Evolutionary conservation across 2,888 invertebrate genomes (phyloP).

Genomic region (Mimas tiliae): DNA sequence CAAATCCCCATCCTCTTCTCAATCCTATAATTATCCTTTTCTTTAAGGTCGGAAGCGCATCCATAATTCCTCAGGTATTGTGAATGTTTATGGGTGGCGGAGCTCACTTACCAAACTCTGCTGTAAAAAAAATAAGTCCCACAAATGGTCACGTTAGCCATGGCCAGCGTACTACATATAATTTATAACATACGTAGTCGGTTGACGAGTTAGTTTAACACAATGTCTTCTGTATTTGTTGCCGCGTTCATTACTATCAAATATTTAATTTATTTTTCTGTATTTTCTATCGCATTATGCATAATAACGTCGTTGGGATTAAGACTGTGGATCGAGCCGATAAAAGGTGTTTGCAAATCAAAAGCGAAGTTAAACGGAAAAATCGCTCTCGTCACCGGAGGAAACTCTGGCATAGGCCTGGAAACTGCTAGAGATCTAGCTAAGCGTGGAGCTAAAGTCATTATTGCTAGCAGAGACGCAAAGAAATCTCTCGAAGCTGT

Average conservation of each 20-base stretch:
- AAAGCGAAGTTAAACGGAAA: slow-evolving; percentile 75
- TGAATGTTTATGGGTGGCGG: no score
- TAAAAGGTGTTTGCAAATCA: slow-evolving; percentile 57
- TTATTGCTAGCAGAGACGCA: slow-evolving; percentile 91
- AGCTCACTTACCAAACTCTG: no score
- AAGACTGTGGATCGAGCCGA: slow-evolving; percentile 9
- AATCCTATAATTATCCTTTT: no score
- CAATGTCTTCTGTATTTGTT: neutral
- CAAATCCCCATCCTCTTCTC: no score
- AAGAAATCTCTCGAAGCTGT: slow-evolving; percentile 88
- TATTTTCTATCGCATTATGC: slow-evolving; percentile 24
- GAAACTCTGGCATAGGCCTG: slow-evolving; percentile 92
- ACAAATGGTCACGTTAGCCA: neutral
- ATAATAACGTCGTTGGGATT: slow-evolving; percentile 5
- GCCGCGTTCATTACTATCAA: neutral
- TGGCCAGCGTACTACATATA: neutral
- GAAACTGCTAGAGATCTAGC: slow-evolving; percentile 90
- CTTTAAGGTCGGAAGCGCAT: no score
- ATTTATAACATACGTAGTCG: neutral
- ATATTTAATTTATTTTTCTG: slow-evolving; percentile 13
- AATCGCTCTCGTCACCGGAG: slow-evolving; percentile 90
- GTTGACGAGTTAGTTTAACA: neutral
- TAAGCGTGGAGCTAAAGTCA: slow-evolving; percentile 86
- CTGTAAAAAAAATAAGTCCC: no score
- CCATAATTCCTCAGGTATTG: no score